These are phyloP conservation scores for Philereme transversata DNA, from an alignment of 2,888 invertebrate genomes.

Conservation along the genomic window DNA sequence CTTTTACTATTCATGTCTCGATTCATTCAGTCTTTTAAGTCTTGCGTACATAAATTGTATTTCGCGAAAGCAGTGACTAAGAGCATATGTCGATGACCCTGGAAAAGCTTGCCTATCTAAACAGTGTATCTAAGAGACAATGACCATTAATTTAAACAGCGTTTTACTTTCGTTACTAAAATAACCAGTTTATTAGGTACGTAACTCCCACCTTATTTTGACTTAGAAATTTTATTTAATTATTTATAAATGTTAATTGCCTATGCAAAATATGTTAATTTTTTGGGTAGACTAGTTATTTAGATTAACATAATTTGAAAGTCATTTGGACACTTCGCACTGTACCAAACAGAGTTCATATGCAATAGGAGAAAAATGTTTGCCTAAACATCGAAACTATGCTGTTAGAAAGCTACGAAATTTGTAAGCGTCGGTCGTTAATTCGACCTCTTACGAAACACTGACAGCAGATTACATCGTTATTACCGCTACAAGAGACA, in stretches of 20 bases:
- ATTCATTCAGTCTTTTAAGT: constrained; percentile 20
- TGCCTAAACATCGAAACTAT: constrained; percentile 35
- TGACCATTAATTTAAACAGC: too few relatives aligned
- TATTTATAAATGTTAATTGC: too few relatives aligned
- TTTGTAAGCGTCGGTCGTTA: constrained; percentile 42
- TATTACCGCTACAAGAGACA: constrained; percentile 21
- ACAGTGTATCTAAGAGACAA: too few relatives aligned
- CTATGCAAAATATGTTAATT: too few relatives aligned
- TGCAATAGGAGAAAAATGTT: not conserved
- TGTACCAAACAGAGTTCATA: too few relatives aligned
- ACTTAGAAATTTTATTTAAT: too few relatives aligned
- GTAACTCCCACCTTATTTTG: too few relatives aligned
- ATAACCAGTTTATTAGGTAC: too few relatives aligned
- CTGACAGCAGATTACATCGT: constrained; percentile 42
- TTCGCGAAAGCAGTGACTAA: constrained; percentile 53
- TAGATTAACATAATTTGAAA: too few relatives aligned
- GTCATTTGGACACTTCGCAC: too few relatives aligned
- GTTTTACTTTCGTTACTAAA: too few relatives aligned
- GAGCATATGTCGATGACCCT: constrained; percentile 53
- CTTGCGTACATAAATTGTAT: constrained; percentile 32
- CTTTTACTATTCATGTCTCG: constrained; percentile 44
- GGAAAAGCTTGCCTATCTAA: constrained; percentile 40
- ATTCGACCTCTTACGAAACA: constrained; percentile 51
- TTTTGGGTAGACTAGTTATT: too few relatives aligned
- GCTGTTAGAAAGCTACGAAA: constrained; percentile 49